These are phyloP conservation scores for Forbesichthys agassizii DNA, from an alignment of 2,113 vertebrate species.

Conservation along the genomic window DNA sequence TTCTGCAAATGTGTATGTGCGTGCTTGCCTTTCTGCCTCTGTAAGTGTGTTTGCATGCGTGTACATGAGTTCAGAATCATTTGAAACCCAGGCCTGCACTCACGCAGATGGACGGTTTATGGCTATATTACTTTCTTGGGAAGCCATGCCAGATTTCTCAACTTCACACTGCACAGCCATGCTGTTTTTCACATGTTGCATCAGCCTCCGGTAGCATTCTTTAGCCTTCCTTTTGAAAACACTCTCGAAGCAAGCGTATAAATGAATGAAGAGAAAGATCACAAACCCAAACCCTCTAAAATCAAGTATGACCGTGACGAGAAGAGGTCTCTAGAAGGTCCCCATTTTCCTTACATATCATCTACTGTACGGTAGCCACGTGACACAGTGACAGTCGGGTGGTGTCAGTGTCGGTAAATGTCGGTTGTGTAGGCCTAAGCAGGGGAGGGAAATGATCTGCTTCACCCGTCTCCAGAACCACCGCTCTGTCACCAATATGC, in stretches of 20 bases:
- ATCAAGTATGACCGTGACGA: not conserved
- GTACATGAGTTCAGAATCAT: constrained; percentile 33
- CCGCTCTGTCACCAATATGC: constrained; percentile 36
- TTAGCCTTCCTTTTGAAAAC: constrained; percentile 13
- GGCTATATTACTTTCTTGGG: constrained; percentile 22
- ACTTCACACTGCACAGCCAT: constrained; percentile 2
- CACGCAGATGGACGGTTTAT: constrained; percentile 41
- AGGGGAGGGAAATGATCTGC: constrained; percentile 50
- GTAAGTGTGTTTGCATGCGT: not conserved
- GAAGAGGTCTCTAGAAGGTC: constrained; percentile 11
- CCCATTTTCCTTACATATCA: not conserved
- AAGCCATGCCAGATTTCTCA: constrained; percentile 22
- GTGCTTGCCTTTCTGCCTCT: not conserved
- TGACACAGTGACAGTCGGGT: constrained; percentile 26
- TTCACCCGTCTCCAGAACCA: constrained; percentile 53
- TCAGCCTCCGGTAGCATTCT: constrained; percentile 7
- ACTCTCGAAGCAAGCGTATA: constrained; percentile 18
- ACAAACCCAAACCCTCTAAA: constrained; percentile 6
- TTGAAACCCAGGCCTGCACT: constrained; percentile 30
- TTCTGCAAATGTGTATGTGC: no score
- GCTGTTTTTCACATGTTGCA: constrained; percentile 34
- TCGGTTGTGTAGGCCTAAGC: constrained; percentile 53
- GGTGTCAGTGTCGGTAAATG: constrained; percentile 33
- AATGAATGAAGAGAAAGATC: constrained; percentile 3
- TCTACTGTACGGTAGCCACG: not conserved